phyloP scores from a whole-genome alignment of 2,888 invertebrate genomes.

The Caenorhabditis sinica region DNA sequence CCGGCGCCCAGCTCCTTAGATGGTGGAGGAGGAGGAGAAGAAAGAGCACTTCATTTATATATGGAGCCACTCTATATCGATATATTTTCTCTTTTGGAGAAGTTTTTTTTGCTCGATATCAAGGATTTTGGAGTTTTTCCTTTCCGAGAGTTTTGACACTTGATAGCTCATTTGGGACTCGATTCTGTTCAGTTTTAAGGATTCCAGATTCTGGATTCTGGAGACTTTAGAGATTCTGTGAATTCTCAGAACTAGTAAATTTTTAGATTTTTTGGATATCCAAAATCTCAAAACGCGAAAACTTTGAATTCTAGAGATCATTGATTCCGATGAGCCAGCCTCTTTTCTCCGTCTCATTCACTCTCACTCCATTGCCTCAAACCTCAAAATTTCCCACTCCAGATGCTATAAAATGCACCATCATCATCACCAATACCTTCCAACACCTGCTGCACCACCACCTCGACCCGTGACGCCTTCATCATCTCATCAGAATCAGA shows the following conservation, averaged over 20 bases:
- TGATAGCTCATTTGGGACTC: not conserved
- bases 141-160: not conserved
- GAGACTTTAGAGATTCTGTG: not conserved
- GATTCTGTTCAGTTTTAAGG: not conserved
- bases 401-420: slow-evolving; percentile 21
- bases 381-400: not conserved
- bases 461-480: slow-evolving; percentile 22
- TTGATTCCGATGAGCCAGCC: not conserved
- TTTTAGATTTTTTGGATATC: too few species aligned
- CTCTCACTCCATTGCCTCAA: not conserved
- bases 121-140: not conserved
- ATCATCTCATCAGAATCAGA: not conserved
- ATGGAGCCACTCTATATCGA: not conserved
- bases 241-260: too few species aligned
- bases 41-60: slow-evolving; percentile 23
- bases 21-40: not conserved
- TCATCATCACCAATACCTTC: slow-evolving; percentile 11
- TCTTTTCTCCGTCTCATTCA: not conserved
- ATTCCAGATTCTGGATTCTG: not conserved
- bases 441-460: slow-evolving; percentile 7
- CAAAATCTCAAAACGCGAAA: too few species aligned
- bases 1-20: slow-evolving; percentile 25
- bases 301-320: too few species aligned
- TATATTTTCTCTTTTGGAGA: not conserved
- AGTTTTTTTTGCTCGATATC: not conserved